Percentiles rank a stretch among this genome's conserved stretches.
Conservation (phyloP, 2,113 vertebrate genomes). For the Alethe diademata region DNA sequence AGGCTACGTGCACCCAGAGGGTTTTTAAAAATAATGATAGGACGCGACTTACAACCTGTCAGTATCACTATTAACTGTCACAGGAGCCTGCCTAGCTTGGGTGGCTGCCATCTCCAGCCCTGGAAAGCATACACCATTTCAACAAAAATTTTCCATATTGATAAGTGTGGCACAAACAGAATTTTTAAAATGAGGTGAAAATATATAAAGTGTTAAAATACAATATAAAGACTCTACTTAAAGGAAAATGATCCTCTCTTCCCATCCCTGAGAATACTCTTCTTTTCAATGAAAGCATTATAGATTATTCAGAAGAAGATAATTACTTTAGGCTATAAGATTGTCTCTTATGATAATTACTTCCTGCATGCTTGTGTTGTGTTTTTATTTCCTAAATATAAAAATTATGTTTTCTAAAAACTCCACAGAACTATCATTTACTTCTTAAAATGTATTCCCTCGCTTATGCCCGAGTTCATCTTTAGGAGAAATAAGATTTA, state of each 20-base stretch:
- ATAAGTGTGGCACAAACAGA: neutral
- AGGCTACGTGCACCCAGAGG: neutral
- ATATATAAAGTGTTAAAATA: neutral
- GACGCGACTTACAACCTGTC: constrained; percentile 6
- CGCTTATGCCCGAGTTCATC: constrained; percentile 21
- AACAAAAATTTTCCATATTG: neutral
- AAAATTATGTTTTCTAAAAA: neutral
- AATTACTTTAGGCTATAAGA: constrained; percentile 39
- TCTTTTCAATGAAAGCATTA: neutral
- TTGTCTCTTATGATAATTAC: constrained; percentile 41
- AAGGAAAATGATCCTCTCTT: neutral
- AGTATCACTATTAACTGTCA: neutral
- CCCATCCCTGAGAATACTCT: neutral
- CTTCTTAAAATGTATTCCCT: constrained; percentile 19
- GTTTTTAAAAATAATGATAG: neutral
- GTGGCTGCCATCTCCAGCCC: neutral
- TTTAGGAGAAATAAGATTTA: constrained; percentile 44
- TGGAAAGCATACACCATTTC: neutral
- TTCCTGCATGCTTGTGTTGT: constrained; percentile 16
- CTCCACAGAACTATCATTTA: neutral
- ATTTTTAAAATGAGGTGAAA: neutral
- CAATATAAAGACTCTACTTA: neutral
- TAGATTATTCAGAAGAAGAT: constrained; percentile 5
- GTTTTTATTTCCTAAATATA: constrained; percentile 28
- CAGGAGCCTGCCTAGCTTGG: neutral